Conservation (phyloP, 2,888 invertebrate genomes). For the Erynnis tages region DNA sequence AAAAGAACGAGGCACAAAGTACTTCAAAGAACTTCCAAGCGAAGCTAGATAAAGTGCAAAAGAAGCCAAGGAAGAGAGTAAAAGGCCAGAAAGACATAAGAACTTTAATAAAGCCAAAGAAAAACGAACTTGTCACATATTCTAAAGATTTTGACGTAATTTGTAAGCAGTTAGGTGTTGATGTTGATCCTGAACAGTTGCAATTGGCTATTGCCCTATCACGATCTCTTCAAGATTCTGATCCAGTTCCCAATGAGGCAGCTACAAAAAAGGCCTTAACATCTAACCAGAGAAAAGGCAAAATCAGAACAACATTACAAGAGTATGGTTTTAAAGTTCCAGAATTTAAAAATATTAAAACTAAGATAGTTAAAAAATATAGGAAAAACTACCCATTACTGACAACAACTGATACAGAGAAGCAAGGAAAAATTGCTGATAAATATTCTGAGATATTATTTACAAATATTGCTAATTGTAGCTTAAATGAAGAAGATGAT, state of each 20-base stretch:
- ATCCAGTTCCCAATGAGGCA: slow-evolving; percentile 29
- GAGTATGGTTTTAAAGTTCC: slow-evolving; percentile 83
- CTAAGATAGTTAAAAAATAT: slow-evolving; percentile 38
- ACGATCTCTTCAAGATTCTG: slow-evolving; percentile 70
- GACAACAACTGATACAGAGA: slow-evolving; percentile 48
- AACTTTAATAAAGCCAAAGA: slow-evolving; percentile 54
- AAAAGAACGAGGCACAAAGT: slow-evolving; percentile 58
- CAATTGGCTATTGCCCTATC: slow-evolving; percentile 86
- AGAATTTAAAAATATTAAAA: slow-evolving; percentile 44
- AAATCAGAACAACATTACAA: slow-evolving; percentile 78
- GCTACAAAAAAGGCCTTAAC: slow-evolving; percentile 37
- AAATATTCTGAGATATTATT: slow-evolving; percentile 63
- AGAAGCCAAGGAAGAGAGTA: slow-evolving; percentile 39
- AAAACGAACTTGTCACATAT: slow-evolving; percentile 62
- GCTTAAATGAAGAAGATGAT: background rate
- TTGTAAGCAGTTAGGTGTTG: slow-evolving; percentile 66
- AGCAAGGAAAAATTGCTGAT: slow-evolving; percentile 53
- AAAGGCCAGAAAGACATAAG: slow-evolving; percentile 71
- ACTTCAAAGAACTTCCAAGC: slow-evolving; percentile 42
- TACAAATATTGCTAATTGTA: slow-evolving; percentile 23
- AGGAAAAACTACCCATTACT: slow-evolving; percentile 58
- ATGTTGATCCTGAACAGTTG: slow-evolving; percentile 84
- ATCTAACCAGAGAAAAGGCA: slow-evolving; percentile 53
- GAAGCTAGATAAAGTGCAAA: slow-evolving; percentile 38
- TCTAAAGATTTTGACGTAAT: slow-evolving; percentile 66